Evolutionary conservation across 2,113 vertebrate genomes (phyloP).

Genomic region (Bubo scandiacus): DNA sequence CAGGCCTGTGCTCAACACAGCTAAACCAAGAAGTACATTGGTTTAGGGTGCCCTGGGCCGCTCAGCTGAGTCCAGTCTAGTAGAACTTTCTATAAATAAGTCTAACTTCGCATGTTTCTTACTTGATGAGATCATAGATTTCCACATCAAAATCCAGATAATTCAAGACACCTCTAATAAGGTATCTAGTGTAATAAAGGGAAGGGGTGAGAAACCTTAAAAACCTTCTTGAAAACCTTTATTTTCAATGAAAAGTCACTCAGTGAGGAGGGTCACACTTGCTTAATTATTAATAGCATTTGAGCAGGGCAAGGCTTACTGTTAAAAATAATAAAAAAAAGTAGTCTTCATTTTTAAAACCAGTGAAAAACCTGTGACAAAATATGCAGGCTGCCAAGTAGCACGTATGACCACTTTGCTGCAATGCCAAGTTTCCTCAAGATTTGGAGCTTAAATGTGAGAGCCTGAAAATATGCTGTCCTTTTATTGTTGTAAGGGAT

Average conservation of each 20-base stretch:
- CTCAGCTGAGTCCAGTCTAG: neutral
- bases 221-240: neutral
- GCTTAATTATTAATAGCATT: neutral
- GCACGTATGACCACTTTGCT: neutral
- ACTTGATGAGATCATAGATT: neutral
- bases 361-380: accelerated
- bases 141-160: neutral
- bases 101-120: neutral
- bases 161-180: neutral
- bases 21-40: accelerated
- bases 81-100: neutral
- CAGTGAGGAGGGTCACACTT: neutral
- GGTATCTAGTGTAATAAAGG: neutral
- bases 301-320: neutral
- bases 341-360: neutral
- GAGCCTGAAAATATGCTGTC: neutral
- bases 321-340: neutral
- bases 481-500: accelerated
- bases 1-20: neutral
- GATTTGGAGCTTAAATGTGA: neutral
- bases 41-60: accelerated
- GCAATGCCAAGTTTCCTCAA: neutral
- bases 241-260: neutral
- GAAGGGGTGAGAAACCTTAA: neutral
- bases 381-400: neutral